Base-by-base conservation (phyloP, 2,888 invertebrate genomes). In the Hyles lineata region DNA sequence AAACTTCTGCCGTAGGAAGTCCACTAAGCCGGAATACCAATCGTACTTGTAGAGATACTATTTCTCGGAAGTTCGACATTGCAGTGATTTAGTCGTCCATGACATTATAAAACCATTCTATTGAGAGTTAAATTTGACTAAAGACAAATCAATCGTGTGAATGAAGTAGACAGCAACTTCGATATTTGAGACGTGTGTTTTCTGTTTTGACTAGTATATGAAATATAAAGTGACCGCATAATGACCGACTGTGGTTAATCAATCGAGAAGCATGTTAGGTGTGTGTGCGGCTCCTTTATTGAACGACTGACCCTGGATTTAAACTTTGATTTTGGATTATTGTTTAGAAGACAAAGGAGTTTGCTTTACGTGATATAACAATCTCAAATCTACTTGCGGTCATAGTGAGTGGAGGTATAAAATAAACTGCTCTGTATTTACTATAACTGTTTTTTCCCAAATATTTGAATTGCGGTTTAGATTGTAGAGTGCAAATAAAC, bases 141-240 rank as follows among this genome's bases (percentile, higher is more conserved):
- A 50, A 50, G 6, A 23, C 21, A 23, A 50, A 50, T 50, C 23
- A 23, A 67, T 23, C 17, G 50, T 50, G 43, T 50, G 67, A 67
- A 50, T 15, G 7, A 9, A 67, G 19, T 15, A 17, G n/a, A 19
- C 19, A 1, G 32, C 35, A 35, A 35, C 25, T 8, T 32, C 61
- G 50, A 67, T 8, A 67, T 67, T 67, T 43, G 23, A 67, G 23
- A 15, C 21, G 43, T 67, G 23, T 67, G 17, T 43, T 67, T 23
- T 50, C 21, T 0, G 50, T 50, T 67, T 67, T 15, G 6, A 5
- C 21, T 21, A 35, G 67, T 23, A 15, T 50, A 50, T 43, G 43
- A 43, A 63, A 21, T 67, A 2, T 74, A 79, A 81, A 79, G 73
- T 70, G 78, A 84, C 85, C 83, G 76, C 84, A 82, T 75, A 79